Evolutionary conservation across 2,888 invertebrate species (phyloP).

Genomic region (Carcina quercana): DNA sequence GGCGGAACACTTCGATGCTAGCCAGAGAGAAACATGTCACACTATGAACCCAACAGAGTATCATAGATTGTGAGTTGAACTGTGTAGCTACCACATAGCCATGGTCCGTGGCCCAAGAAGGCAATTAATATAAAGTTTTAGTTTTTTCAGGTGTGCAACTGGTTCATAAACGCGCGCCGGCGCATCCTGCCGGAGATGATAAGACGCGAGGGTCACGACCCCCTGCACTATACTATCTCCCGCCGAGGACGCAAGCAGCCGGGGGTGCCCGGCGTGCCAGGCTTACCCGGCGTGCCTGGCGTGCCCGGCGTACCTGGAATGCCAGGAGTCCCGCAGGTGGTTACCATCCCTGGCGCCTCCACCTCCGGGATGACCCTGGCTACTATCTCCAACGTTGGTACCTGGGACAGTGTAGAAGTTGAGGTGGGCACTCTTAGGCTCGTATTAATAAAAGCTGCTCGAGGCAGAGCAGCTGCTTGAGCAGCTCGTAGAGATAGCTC

Average conservation of each 20-base stretch:
- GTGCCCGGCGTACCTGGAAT: slow-evolving; percentile 17
- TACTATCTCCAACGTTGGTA: slow-evolving; percentile 35
- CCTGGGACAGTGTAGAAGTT: slow-evolving; percentile 57
- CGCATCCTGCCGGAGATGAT: slow-evolving; percentile 95
- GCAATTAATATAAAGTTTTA: background rate
- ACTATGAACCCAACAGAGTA: no score
- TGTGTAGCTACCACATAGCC: no score
- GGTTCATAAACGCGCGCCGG: slow-evolving; percentile 96
- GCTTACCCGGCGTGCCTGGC: slow-evolving; percentile 33
- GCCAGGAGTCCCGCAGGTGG: slow-evolving; percentile 39
- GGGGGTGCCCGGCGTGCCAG: slow-evolving; percentile 23
- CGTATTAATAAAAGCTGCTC: no score
- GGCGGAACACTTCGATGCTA: no score
- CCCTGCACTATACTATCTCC: slow-evolving; percentile 92
- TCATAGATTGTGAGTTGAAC: no score
- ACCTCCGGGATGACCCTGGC: slow-evolving; percentile 30
- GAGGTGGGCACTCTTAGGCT: no score
- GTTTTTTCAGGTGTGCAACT: slow-evolving; percentile 84
- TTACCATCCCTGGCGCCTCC: slow-evolving; percentile 31
- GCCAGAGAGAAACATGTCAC: no score
- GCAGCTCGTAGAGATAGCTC: no score
- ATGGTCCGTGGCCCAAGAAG: no score
- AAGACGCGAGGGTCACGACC: slow-evolving; percentile 92
- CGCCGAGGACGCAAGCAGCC: slow-evolving; percentile 85
- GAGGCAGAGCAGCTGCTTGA: no score